Evolutionary conservation across 2,113 vertebrate species (phyloP).

Genomic region (Benitochromis conjunctus): DNA sequence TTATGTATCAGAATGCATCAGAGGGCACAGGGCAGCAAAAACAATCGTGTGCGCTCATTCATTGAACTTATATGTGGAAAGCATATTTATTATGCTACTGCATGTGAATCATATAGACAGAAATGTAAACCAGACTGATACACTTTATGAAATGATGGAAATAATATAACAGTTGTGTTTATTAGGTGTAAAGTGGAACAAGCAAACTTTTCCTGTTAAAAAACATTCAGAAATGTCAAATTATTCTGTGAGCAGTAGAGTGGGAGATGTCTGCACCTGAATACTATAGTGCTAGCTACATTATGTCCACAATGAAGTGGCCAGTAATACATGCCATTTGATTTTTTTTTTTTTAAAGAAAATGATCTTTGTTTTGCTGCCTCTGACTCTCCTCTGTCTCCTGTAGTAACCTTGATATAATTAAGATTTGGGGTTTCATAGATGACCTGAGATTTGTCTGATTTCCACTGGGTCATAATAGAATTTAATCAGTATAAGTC

Average conservation of each 20-base stretch:
- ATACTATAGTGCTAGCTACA: neutral
- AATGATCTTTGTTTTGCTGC: neutral
- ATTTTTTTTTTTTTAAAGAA: neutral
- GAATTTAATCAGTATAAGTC: neutral
- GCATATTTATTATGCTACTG: neutral
- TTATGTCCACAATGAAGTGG: neutral
- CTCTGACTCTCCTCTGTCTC: neutral
- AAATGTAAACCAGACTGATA: neutral
- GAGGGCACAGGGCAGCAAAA: neutral
- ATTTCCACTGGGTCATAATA: neutral
- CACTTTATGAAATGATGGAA: neutral
- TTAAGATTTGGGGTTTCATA: neutral
- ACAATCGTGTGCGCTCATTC: neutral
- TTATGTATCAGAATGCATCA: constrained; percentile 20
- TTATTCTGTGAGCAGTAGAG: neutral
- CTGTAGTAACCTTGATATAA: neutral
- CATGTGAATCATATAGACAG: neutral
- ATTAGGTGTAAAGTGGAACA: neutral
- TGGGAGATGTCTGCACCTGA: neutral
- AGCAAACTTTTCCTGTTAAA: neutral
- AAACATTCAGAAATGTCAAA: neutral
- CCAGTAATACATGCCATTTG: neutral
- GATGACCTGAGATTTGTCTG: neutral
- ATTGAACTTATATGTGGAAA: neutral
- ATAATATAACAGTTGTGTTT: neutral